Evolutionary conservation across 2,113 vertebrate genomes (phyloP), one percentile per base, ranked within the genome.

Genomic region (Verasper variegatus): DNA sequence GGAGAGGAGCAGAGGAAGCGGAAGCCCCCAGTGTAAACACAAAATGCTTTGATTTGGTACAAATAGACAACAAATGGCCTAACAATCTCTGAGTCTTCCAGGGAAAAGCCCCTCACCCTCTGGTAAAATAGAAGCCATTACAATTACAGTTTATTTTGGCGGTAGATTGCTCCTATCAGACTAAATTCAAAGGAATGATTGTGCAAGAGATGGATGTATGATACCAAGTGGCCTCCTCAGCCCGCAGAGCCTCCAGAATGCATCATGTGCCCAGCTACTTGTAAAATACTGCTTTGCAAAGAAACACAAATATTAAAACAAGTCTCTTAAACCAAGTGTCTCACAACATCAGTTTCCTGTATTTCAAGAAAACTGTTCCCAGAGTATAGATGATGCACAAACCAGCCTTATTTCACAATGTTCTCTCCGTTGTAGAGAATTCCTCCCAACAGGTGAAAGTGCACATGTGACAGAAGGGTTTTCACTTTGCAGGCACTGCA

Each of bases 11-110:
- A n/a, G 69, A 70, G 86, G 83, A 88, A 82, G 61, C 90, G 90
- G 91, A 93, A 92, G 76, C 73, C 79, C 64, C 67, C 54, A 66
- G n/a, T 87, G 76, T 94, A 88, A 93, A 92, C 90, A 92, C 56
- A 70, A 68, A 80, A 14, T 57, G 55, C 85, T 91, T 92, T 89
- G 66, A 90, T 80, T 69, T 67, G 14, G 51, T 68, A 79, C 31
- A 70, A 78, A 76, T 61, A 66, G 63, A 31, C 74, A 67, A 62
- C 40, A 79, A 87, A 73, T 81, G 26, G 31, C 47, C 6, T 31
- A 81, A 86, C 27, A 76, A 26, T 73, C 31, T 35, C 58, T 27
- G 18, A 45, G 56, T 58, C 12, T 52, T 69, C 31, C 20, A 26
- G 59, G 59, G 10, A 80, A 31, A 85, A 65, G 0, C 45, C 67